phyloP scores from a whole-genome alignment of 2,797 vertebrate species.

The Threskiornis aethiopicus region DNA sequence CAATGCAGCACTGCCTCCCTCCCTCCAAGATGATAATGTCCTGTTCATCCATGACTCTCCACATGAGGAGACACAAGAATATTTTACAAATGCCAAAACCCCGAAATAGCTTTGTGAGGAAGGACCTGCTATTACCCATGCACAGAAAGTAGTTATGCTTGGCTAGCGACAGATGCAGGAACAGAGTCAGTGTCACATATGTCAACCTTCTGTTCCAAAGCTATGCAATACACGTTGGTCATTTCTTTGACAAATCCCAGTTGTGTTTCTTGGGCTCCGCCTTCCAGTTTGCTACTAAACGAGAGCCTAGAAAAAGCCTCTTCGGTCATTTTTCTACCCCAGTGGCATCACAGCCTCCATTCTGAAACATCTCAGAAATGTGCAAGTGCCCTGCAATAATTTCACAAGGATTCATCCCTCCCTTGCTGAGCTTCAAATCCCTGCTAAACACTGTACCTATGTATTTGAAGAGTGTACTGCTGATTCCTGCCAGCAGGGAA shows the following conservation, averaged over 20 bases:
- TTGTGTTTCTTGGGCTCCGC: background rate
- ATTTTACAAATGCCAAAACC: background rate
- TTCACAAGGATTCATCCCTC: background rate
- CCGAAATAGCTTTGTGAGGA: background rate
- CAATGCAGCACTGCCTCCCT: background rate
- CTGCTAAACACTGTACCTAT: slow-evolving; percentile 75
- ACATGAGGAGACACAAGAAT: background rate
- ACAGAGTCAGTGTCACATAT: background rate
- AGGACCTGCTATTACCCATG: background rate
- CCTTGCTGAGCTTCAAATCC: background rate
- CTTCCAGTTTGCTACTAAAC: background rate
- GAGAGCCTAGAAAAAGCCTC: background rate
- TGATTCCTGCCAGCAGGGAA: slow-evolving; percentile 87
- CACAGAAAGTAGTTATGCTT: background rate
- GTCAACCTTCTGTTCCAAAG: background rate
- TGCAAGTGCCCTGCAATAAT: background rate
- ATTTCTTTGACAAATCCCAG: background rate
- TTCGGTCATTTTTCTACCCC: background rate
- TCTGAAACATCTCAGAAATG: background rate
- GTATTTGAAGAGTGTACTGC: slow-evolving; percentile 84
- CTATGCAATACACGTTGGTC: background rate
- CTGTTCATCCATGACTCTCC: background rate
- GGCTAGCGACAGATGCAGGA: background rate
- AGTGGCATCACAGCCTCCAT: background rate
- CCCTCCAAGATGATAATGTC: background rate